phyloP scores from a whole-genome alignment of 2,888 invertebrate genomes.

The Nymphalis c-album region DNA sequence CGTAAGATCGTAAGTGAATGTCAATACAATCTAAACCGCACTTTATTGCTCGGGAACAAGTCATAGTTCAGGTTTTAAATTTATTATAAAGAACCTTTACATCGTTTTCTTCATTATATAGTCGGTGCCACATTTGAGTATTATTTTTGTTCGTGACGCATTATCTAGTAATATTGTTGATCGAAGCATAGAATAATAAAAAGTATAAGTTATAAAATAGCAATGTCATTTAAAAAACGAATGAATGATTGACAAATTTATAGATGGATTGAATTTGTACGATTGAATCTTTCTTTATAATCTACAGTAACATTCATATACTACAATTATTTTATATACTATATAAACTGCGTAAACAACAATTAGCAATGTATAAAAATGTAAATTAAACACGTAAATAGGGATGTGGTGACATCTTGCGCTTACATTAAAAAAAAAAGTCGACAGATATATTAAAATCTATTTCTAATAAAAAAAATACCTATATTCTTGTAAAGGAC shows the following conservation, averaged over 20 bases:
- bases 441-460: too few species aligned
- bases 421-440: background rate
- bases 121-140: too few species aligned
- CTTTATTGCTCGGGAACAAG: too few species aligned
- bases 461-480: too few species aligned
- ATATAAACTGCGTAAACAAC: constrained; percentile 13
- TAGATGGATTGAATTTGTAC: constrained; percentile 3
- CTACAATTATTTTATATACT: constrained; percentile 11
- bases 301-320: constrained; percentile 11
- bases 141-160: too few species aligned
- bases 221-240: background rate
- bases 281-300: background rate
- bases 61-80: too few species aligned
- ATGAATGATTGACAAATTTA: background rate
- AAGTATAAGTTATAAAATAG: background rate
- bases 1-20: too few species aligned
- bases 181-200: background rate
- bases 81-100: too few species aligned
- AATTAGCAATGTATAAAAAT: constrained; percentile 1
- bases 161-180: too few species aligned
- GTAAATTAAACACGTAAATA: background rate
- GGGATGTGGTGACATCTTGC: constrained; percentile 4
- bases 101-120: too few species aligned
- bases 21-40: too few species aligned
- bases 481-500: too few species aligned